phyloP scores from a whole-genome alignment of 2,888 invertebrate species.

The Leistus spinibarbis region DNA sequence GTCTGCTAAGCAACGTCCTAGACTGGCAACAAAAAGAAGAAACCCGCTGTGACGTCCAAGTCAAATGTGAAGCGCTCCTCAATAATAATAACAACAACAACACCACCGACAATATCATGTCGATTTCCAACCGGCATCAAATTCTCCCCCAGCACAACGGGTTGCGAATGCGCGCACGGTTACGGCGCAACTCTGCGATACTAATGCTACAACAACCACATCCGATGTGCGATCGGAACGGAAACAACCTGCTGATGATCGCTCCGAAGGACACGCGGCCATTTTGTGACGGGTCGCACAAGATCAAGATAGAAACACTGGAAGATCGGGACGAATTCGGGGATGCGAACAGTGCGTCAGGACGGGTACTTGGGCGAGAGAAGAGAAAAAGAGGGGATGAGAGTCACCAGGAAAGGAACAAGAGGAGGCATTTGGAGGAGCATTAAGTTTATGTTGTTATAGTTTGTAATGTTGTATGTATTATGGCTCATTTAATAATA shows the following conservation, averaged over 20 bases:
- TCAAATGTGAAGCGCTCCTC: constrained; percentile 60
- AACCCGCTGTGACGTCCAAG: constrained; percentile 53
- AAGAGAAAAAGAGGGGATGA: constrained; percentile 29
- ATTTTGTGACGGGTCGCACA: constrained; percentile 1
- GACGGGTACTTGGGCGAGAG: constrained; percentile 8
- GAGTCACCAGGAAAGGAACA: constrained; percentile 20
- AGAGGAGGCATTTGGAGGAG: not conserved
- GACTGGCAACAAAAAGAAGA: constrained; percentile 80
- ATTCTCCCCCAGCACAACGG: constrained; percentile 44
- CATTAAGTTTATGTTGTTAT: not conserved
- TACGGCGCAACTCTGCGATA: constrained; percentile 50
- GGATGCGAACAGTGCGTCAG: constrained; percentile 16
- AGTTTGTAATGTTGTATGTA: no score
- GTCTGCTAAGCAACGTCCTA: constrained; percentile 81
- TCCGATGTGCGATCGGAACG: constrained; percentile 64
- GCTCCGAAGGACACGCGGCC: constrained; percentile 58
- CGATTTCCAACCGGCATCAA: constrained; percentile 26
- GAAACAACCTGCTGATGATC: constrained; percentile 72
- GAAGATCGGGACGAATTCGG: constrained; percentile 32
- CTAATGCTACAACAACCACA: constrained; percentile 48
- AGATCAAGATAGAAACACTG: constrained; percentile 38
- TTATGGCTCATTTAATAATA: no score
- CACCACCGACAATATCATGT: constrained; percentile 46
- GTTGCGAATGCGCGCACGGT: constrained; percentile 51
- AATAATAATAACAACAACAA: constrained; percentile 46